These are phyloP conservation scores for Ectropis grisescens DNA, from an alignment of 1,140 invertebrate genomes.

Conservation along the genomic window DNA sequence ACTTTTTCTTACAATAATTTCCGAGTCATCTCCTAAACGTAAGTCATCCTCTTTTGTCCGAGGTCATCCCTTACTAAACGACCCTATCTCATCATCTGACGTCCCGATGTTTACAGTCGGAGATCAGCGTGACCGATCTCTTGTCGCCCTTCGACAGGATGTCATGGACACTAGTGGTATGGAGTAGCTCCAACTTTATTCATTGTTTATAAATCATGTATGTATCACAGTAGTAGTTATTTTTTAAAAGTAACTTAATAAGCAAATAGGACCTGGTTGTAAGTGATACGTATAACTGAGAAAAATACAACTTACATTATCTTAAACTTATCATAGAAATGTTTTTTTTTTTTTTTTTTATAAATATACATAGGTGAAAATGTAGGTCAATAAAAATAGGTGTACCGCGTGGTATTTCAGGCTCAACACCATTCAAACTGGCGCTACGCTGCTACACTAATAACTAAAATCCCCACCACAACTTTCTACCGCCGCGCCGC, in stretches of 20 bases:
- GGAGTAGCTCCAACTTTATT: neutral
- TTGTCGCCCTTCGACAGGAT: conserved; percentile 23
- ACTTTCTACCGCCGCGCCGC: no score
- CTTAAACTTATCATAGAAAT: neutral
- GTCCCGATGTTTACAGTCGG: conserved; percentile 38
- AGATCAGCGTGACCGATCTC: conserved; percentile 52
- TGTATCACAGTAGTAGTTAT: neutral
- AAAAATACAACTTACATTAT: neutral
- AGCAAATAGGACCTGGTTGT: neutral
- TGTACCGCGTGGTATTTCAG: no score
- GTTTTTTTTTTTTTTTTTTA: no score
- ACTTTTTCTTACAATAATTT: no score
- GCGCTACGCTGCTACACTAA: neutral
- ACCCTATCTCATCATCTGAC: conserved; percentile 28
- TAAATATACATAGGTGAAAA: no score
- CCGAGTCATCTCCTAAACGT: no score
- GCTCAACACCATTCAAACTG: no score
- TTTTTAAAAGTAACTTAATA: neutral
- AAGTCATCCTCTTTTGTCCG: no score
- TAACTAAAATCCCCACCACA: no score
- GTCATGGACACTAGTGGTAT: conserved; percentile 1
- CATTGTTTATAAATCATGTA: no score
- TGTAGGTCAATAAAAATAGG: no score
- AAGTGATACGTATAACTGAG: neutral
- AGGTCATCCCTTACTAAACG: conserved; percentile 15